Base-by-base conservation (phyloP, 2,113 vertebrate genomes). In the Apteryx owenii region DNA sequence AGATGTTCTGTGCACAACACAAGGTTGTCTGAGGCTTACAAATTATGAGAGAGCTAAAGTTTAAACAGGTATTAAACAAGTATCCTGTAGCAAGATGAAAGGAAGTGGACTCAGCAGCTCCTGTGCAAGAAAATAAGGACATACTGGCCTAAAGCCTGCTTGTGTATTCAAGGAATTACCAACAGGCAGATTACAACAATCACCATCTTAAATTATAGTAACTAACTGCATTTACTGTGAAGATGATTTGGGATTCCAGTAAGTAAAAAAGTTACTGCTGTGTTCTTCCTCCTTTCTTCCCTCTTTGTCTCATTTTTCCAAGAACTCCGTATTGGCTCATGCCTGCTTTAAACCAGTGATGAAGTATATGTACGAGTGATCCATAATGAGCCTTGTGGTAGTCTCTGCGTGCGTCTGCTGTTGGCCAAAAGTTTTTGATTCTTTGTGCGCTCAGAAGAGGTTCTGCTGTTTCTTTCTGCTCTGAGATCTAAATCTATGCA, bases 211-310 rank as follows among this genome's bases (percentile, higher is more conserved):
- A 62, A 73, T 79, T 87, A 58, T 23, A 58, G 77, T 56, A 89
- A 81, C 58, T 40, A 72, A 77, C 53, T 3, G 5, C 50, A 51
- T 89, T 85, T 95, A 85, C 81, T 85, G 26, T 73, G 91, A 87
- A 85, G 58, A 82, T 54, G 15, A 77, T 68, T n/a, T 87, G 80
- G 31, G 60, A 80, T 96, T 94, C 90, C 81, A 85, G 77, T 89
- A 92, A 96, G 81, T 84, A 64, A 81, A 71, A 50, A 11, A 12
- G 38, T 50, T 46, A 13, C 38, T 58, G 18, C 54, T 82, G 46
- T 5, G 87, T 95, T 73, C 51, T 3, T 7, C 23, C 36, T 26
- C 15, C 7, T 42, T 82, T 92, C 82, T 58, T 72, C 38, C 31
- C 85, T 8, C 48, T 40, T 40, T 64, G 66, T 91, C 54, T 71